Conservation (phyloP, 2,888 invertebrate species). For the Pammene fasciana region DNA sequence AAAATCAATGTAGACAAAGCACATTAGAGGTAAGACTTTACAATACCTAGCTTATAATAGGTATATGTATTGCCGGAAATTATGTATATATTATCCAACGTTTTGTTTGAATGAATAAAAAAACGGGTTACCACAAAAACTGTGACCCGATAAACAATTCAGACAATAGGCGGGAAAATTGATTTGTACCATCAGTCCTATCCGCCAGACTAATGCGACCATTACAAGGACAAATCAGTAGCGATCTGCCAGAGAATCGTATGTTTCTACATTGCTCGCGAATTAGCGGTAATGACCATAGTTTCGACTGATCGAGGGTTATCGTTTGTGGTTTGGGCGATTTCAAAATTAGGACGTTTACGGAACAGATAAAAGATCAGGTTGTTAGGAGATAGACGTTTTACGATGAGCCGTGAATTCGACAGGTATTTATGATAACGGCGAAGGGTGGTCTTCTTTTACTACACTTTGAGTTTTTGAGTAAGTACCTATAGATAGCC, state of each 20-base stretch:
- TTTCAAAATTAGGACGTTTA: constrained; percentile 21
- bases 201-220: constrained; percentile 51
- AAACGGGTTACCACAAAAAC: constrained; percentile 27
- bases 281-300: constrained; percentile 59
- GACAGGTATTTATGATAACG: no score
- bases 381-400: not conserved
- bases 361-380: constrained; percentile 20
- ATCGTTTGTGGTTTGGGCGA: constrained; percentile 33
- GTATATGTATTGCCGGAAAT: no score
- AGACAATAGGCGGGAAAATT: constrained; percentile 49
- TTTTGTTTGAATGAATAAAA: not conserved
- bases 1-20: no score
- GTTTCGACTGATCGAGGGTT: constrained; percentile 44
- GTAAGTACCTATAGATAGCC: no score
- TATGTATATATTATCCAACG: not conserved
- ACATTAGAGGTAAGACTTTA: no score
- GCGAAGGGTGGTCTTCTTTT: no score
- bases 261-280: constrained; percentile 58
- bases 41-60: no score
- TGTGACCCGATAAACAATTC: constrained; percentile 44
- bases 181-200: constrained; percentile 47
- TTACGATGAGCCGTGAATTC: no score
- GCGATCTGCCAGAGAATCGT: constrained; percentile 54
- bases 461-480: no score
- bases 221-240: constrained; percentile 61